Evolutionary conservation across 2,888 invertebrate genomes (phyloP).

Genomic region (Hydropsyche betteni): DNA sequence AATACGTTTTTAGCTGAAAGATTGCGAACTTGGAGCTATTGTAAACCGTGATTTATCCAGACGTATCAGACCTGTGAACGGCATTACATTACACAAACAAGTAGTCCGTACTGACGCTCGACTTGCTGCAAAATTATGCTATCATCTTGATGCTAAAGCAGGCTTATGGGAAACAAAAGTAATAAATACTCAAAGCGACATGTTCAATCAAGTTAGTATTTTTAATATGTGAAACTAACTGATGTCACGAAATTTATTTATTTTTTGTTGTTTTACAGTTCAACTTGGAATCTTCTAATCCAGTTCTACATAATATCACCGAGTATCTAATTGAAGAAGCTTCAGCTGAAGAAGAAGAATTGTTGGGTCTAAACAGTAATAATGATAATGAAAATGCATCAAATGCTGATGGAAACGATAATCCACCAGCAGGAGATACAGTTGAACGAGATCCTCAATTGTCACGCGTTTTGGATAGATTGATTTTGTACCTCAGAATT

Average conservation of each 20-base stretch:
- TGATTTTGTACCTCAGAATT: slow-evolving; percentile 92
- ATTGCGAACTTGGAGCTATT: slow-evolving; percentile 93
- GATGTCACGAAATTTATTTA: not conserved
- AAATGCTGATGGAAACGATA: slow-evolving; percentile 56
- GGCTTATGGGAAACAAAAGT: slow-evolving; percentile 73
- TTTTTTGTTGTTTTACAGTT: slow-evolving; percentile 56
- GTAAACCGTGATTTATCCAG: slow-evolving; percentile 97
- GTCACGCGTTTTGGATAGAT: slow-evolving; percentile 76
- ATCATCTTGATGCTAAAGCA: slow-evolving; percentile 87
- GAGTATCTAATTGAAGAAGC: slow-evolving; percentile 98
- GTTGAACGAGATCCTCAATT: slow-evolving; percentile 78
- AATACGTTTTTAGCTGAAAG: slow-evolving; percentile 73
- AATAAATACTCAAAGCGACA: slow-evolving; percentile 26
- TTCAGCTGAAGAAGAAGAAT: slow-evolving; percentile 96
- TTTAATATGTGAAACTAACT: too few relatives aligned
- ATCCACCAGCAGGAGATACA: slow-evolving; percentile 61
- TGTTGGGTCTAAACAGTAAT: slow-evolving; percentile 73
- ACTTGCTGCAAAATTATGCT: slow-evolving; percentile 88
- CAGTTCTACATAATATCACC: slow-evolving; percentile 94
- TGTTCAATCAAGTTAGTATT: slow-evolving; percentile 30
- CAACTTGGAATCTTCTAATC: slow-evolving; percentile 86
- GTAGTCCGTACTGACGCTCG: slow-evolving; percentile 93
- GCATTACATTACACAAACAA: slow-evolving; percentile 87
- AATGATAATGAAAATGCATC: slow-evolving; percentile 61
- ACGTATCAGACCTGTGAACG: slow-evolving; percentile 90